Conservation (phyloP, 2,797 vertebrate genomes). For the Erethizon dorsatum region DNA sequence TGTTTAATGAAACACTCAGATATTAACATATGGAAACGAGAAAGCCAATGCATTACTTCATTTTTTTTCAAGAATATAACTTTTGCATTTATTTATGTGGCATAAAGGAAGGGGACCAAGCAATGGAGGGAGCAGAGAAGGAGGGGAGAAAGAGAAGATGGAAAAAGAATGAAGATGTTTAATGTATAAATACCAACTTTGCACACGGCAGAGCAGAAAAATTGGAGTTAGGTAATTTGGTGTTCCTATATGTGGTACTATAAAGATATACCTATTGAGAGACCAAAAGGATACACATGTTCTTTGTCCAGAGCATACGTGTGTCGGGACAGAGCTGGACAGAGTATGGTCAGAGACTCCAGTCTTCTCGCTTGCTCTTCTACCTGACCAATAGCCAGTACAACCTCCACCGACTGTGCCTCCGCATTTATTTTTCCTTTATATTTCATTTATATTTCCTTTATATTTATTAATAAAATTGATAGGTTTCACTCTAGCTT, state of each 20-base stretch:
- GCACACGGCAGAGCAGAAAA: neutral
- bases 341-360: neutral
- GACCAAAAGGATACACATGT: neutral
- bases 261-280: neutral
- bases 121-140: neutral
- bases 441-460: neutral
- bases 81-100: neutral
- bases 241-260: neutral
- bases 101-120: neutral
- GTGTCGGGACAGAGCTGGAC: neutral
- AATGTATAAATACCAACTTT: neutral
- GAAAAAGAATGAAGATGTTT: neutral
- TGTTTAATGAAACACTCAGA: neutral
- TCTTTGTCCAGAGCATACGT: neutral
- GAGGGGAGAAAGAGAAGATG: neutral
- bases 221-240: neutral
- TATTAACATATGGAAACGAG: neutral
- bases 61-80: neutral
- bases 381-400: neutral
- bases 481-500: neutral
- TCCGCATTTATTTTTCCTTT: neutral
- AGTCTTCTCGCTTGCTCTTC: neutral
- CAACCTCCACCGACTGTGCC: neutral
- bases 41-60: neutral
- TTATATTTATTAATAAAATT: constrained; percentile 3